These are phyloP conservation scores for Glossosoma conforme DNA, from an alignment of 1,140 invertebrate genomes.

Conservation along the genomic window DNA sequence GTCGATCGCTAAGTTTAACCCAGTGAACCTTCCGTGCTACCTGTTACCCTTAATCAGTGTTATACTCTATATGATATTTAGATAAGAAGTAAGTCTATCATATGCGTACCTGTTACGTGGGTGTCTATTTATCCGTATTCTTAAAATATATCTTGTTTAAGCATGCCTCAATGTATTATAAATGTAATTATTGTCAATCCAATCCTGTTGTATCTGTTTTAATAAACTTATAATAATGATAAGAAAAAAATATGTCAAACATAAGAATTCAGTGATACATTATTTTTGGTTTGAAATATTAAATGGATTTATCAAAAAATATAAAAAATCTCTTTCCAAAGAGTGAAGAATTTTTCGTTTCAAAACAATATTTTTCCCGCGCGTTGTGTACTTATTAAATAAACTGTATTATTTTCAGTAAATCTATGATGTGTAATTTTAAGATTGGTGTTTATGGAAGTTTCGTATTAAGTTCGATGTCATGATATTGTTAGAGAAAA, in stretches of 20 bases:
- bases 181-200: background rate
- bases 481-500: conserved; percentile 1
- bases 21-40: no score
- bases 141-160: background rate
- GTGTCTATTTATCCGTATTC: conserved; percentile 16
- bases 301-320: conserved; percentile 3
- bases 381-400: no score
- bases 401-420: no score
- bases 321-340: background rate
- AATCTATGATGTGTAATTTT: background rate
- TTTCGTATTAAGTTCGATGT: background rate
- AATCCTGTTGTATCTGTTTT: conserved; percentile 1
- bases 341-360: no score
- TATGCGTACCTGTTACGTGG: conserved; percentile 18
- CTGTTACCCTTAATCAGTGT: no score
- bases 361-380: no score
- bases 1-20: no score
- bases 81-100: no score
- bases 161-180: conserved; percentile 13
- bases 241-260: background rate
- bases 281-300: background rate
- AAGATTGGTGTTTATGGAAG: background rate
- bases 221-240: background rate
- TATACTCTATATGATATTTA: no score
- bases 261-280: background rate